Percentiles rank a stretch among this genome's conserved stretches.
These are phyloP conservation scores for Papilio xuthus DNA, from an alignment of 1,140 invertebrate genomes.

Conservation along the genomic window DNA sequence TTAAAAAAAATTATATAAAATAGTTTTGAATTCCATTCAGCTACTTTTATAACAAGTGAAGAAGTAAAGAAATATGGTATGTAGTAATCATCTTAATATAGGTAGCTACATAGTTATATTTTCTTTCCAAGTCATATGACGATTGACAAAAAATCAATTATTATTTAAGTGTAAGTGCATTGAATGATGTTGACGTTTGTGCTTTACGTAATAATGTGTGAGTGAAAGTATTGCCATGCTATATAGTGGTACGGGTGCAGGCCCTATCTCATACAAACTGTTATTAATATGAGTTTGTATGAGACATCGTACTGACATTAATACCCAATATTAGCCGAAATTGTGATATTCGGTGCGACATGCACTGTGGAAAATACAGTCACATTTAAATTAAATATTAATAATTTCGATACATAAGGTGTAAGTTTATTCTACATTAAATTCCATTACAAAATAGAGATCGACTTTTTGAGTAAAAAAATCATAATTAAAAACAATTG, in stretches of 20 bases:
- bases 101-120: background rate
- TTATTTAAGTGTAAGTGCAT: background rate
- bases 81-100: background rate
- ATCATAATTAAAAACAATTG: no score
- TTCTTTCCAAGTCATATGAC: background rate
- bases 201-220: slow-evolving; percentile 40
- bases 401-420: slow-evolving; percentile 36
- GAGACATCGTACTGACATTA: slow-evolving; percentile 52
- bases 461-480: no score
- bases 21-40: background rate
- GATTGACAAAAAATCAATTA: background rate
- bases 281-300: slow-evolving; percentile 55
- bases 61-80: no score
- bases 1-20: background rate
- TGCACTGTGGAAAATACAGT: slow-evolving; percentile 73
- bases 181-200: slow-evolving; percentile 6
- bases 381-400: slow-evolving; percentile 50
- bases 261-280: slow-evolving; percentile 67
- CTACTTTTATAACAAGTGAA: background rate
- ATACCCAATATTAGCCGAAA: slow-evolving; percentile 65
- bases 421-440: slow-evolving; percentile 38
- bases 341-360: slow-evolving; percentile 76
- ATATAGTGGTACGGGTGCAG: slow-evolving; percentile 75
- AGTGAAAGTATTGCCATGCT: slow-evolving; percentile 62
- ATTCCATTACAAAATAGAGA: no score